Evolutionary conservation across 2,888 invertebrate species (phyloP), one percentile per base, ranked within the genome.

Genomic region (Deilephila porcellus): DNA sequence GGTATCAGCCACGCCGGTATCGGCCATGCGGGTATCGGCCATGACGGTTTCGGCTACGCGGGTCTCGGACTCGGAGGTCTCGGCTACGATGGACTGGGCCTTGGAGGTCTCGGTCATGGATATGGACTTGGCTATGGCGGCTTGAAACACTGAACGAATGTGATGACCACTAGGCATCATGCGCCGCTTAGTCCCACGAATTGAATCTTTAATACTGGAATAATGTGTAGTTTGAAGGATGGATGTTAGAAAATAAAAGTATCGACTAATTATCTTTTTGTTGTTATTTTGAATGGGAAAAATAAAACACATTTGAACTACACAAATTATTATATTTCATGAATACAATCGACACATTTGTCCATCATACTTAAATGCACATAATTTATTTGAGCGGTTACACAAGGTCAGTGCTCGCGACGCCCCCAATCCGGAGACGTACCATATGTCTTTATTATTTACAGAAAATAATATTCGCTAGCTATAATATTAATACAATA

Each of bases 291-390:
- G 20, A 17, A 63, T 19, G 25, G n/a, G 20, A 19, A 71, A 79
- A 76, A 83, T 82, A 74, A 74, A 5, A 25, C 76, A 78, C 80
- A 56, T n/a, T 82, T 85, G 85, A 83, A 81, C 85, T 88, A 87
- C 86, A 88, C 85, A 88, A 86, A 86, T 86, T 87, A 86, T 86
- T 87, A 86, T 85, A 86, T 84, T 79, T 82, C 76, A 86, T 86
- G 85, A 86, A 86, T 85, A 87, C 84, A 82, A 81, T 85, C 82
- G 78, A 86, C 84, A 87, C 85, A 85, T 85, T 80, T 83, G 81
- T 81, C 60, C 74, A 75, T 78, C 83, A 85, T 82, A 83, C 80
- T 83, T 86, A 90, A 89, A 90, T 88, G 88, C 90, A 90, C 81
- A 80, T 85, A 85, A 80, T 76, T 77, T 83, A 84, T 87, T 90